Evolutionary conservation across 1,140 invertebrate species (phyloP).

Genomic region (Caenorhabditis remanei): DNA sequence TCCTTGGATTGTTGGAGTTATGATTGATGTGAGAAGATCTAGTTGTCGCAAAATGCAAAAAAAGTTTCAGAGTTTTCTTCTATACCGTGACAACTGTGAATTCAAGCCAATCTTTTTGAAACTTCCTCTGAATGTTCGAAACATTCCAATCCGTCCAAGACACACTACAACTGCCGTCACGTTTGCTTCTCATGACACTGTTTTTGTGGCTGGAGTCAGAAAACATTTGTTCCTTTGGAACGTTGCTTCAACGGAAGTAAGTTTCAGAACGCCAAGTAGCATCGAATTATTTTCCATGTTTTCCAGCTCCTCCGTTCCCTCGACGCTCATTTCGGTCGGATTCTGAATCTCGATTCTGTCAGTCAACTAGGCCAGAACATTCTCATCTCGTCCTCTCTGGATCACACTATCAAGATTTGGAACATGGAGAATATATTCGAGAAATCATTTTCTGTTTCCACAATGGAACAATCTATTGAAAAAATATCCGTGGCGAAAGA

Average conservation of each 20-base stretch:
- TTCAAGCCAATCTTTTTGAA: conserved; percentile 66
- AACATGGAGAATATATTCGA: conserved; percentile 98
- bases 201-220: conserved; percentile 92
- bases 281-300: conserved; percentile 65
- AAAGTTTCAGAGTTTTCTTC: conserved; percentile 65
- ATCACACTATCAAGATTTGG: conserved; percentile 96
- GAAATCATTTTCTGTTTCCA: conserved; percentile 93
- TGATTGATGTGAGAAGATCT: conserved; percentile 6
- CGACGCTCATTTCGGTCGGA: conserved; percentile 95
- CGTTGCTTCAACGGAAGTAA: conserved; percentile 79
- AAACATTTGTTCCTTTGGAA: conserved; percentile 96
- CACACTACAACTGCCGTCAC: conserved; percentile 88
- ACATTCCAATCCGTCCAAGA: conserved; percentile 82
- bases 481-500: conserved; percentile 87
- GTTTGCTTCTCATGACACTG: conserved; percentile 89
- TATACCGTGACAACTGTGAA: conserved; percentile 64
- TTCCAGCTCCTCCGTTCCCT: conserved; percentile 89
- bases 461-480: conserved; percentile 95
- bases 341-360: conserved; percentile 89
- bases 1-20: conserved; percentile 28
- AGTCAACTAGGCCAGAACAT: conserved; percentile 92
- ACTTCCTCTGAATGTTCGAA: conserved; percentile 71
- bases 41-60: not conserved
- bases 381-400: conserved; percentile 94
- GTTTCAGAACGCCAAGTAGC: not conserved